Percentiles rank a stretch among this genome's conserved stretches.
Evolutionary conservation across 2,797 vertebrate genomes (phyloP).

Genomic region (Cossypha dichroa): DNA sequence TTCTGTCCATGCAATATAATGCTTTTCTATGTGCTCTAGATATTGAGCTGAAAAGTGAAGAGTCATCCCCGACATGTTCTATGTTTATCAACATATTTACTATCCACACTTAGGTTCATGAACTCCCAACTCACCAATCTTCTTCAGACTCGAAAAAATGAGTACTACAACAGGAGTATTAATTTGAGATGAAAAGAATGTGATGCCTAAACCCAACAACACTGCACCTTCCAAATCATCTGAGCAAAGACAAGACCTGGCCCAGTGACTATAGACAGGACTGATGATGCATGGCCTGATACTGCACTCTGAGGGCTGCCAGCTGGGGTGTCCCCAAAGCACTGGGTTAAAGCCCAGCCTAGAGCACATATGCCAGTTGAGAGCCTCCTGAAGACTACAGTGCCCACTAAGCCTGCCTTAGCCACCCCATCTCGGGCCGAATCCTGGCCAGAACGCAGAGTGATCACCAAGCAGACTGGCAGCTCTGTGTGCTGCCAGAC

Average conservation of each 20-base stretch:
- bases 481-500: neutral
- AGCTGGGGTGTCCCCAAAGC: neutral
- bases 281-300: neutral
- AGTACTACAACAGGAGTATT: conserved; percentile 9
- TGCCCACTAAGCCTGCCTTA: neutral
- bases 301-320: neutral
- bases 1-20: conserved; percentile 54
- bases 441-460: rapidly evolving
- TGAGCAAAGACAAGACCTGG: neutral
- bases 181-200: neutral
- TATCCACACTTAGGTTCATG: conserved; percentile 43
- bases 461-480: neutral
- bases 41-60: conserved; percentile 55
- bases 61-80: conserved; percentile 30
- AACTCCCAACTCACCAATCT: conserved; percentile 34
- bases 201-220: conserved; percentile 7
- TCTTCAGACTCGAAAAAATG: neutral
- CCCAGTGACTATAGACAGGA: neutral
- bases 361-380: neutral
- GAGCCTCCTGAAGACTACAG: neutral
- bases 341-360: neutral
- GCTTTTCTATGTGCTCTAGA: conserved; percentile 51
- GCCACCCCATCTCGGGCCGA: neutral
- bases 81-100: conserved; percentile 16
- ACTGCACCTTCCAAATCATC: neutral